Base-by-base conservation (phyloP, 2,888 invertebrate genomes). In the Acleris sparsana region DNA sequence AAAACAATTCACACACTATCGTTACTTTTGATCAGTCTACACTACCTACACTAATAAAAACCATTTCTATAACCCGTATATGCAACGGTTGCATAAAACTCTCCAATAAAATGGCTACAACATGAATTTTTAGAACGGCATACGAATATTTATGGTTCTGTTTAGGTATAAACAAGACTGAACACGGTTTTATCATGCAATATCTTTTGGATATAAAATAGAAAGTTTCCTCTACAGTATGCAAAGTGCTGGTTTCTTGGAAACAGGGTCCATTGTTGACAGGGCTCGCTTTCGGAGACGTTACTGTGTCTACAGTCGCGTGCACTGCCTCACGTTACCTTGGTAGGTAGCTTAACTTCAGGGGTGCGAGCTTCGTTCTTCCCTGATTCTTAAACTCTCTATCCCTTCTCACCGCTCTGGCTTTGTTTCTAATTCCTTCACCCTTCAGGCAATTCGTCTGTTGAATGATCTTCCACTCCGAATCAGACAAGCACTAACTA, bases 141-240 rank as follows among this genome's bases (percentile, higher is more conserved):
- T 60, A 65, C 25, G 53, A 60, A 51, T 65, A 64, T 65, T 65
- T 65, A 55, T 43, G 49, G 48, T n/a, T 53, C 53, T 33, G 56
- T 63, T 63, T 63, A 62, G 62, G 62, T 39, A 44, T 56, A 62
- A 56, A 62, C 55, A 43, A 62, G 55, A 62, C 33, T n/a, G 22
- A 33, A 51, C 56, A 25, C 43, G 43, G 16, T 63, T 43, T 56
- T 43, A 51, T 56, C 62, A 56, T 44, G 56, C 56, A 49, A 63
- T 63, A 63, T 59, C 44, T 63, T 63, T 63, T 22, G 46, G 55
- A 20, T 17, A 17, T 51, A n/a, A 56, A 63, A 62, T 49, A 17
- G 18, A 56, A 51, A 51, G 62, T 43, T 43, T 56, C 29, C 56
- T 17, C 39, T 5, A 5, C 18, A 39, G n/a, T 53, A 53, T 53